phyloP scores from a whole-genome alignment of 2,888 invertebrate species.

The Microplitis deprimator region DNA sequence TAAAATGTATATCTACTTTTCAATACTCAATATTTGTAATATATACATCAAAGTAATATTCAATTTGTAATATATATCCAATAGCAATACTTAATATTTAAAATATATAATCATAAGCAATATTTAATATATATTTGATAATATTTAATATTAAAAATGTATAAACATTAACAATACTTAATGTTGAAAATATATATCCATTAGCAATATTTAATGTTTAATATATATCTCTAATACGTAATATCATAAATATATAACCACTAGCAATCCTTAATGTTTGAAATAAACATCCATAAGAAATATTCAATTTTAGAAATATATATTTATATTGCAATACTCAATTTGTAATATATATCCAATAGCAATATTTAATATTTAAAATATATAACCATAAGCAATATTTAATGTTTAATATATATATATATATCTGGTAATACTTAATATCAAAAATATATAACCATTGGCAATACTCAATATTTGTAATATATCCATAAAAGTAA shows the following conservation, averaged over 20 bases:
- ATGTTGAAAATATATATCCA: background rate
- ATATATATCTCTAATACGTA: background rate
- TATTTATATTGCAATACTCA: slow-evolving; percentile 25
- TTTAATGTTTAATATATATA: background rate
- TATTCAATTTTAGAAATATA: background rate
- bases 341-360: slow-evolving; percentile 2
- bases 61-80: background rate
- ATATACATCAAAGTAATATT: background rate
- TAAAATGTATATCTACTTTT: background rate
- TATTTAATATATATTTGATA: slow-evolving; percentile 9
- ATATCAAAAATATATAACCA: no score
- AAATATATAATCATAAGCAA: slow-evolving; percentile 7
- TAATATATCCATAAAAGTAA: background rate
- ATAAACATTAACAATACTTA: slow-evolving; percentile 25
- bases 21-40: background rate
- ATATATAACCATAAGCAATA: background rate
- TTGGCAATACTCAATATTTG: slow-evolving; percentile 11
- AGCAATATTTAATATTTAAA: slow-evolving; percentile 16
- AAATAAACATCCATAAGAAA: slow-evolving; percentile 6
- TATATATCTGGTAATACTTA: background rate
- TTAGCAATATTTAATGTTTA: slow-evolving; percentile 6
- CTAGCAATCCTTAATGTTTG: slow-evolving; percentile 19
- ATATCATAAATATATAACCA: background rate
- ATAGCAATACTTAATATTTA: slow-evolving; percentile 21
- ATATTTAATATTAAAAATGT: background rate